Percentiles rank a stretch among this genome's conserved stretches.
phyloP scores from a whole-genome alignment of 2,113 vertebrate species.

The Strix aluco region DNA sequence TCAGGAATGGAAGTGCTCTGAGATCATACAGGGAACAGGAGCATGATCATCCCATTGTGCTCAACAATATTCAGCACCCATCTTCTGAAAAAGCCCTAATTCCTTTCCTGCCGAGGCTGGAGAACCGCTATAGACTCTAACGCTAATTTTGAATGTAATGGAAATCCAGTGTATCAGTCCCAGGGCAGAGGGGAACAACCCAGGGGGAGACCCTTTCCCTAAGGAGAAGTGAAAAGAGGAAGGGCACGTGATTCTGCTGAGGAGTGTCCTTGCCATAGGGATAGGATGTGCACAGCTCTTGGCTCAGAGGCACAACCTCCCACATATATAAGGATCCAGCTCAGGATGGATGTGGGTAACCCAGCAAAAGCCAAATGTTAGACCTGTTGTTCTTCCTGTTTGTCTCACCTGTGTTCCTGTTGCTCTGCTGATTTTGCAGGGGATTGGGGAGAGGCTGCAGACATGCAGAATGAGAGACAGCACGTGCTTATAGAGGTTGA shows the following conservation, averaged over 20 bases:
- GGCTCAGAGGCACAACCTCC: neutral
- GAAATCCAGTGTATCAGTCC: neutral
- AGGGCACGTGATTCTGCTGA: neutral
- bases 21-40: neutral
- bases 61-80: neutral
- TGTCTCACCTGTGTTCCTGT: neutral
- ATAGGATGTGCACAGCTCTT: neutral
- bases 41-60: neutral
- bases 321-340: rapidly evolving
- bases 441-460: neutral
- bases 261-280: neutral
- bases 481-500: neutral
- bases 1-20: neutral
- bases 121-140: neutral
- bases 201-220: rapidly evolving
- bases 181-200: neutral
- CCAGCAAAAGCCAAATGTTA: neutral
- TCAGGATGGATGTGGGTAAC: neutral
- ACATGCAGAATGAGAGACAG: neutral
- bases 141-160: neutral
- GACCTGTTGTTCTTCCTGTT: neutral
- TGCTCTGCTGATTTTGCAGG: neutral
- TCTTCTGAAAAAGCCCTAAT: neutral
- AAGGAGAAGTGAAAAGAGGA: neutral
- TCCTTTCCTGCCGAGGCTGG: neutral